Evolutionary conservation across 2,113 vertebrate genomes (phyloP).

Genomic region (Eurypyga helias): DNA sequence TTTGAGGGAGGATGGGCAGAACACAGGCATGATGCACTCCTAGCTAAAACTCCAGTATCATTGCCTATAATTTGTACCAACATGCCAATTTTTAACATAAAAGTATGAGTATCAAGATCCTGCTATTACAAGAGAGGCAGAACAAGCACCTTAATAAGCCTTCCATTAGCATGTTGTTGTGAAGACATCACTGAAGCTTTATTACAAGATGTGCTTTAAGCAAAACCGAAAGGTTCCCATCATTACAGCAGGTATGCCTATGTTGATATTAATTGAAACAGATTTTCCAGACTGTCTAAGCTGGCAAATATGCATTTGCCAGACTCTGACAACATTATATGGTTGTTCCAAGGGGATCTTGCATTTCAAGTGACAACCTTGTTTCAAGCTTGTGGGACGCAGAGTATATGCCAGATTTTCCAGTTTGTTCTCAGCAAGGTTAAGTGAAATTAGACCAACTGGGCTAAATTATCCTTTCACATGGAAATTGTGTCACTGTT

Average conservation of each 20-base stretch:
- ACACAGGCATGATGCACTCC: background rate
- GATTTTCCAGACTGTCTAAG: background rate
- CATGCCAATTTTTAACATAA: background rate
- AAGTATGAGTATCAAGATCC: background rate
- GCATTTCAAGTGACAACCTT: background rate
- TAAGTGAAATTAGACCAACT: conserved; percentile 10
- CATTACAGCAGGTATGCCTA: background rate
- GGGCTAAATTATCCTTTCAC: background rate
- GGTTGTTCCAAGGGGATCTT: background rate
- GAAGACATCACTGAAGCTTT: background rate
- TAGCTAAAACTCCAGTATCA: background rate
- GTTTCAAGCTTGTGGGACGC: background rate
- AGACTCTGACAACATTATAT: background rate
- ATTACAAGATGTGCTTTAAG: background rate
- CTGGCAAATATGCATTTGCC: background rate
- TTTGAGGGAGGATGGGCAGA: background rate
- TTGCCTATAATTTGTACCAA: background rate
- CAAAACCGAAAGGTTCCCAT: background rate
- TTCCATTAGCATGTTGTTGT: background rate
- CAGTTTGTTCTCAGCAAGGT: background rate
- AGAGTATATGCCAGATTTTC: background rate
- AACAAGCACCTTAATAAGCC: background rate
- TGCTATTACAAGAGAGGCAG: background rate
- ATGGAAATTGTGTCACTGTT: conserved; percentile 16
- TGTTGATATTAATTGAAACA: background rate